A percentile compares a stretch with the other conserved stretches of the same genome.
phyloP scores from a whole-genome alignment of 2,888 invertebrate genomes.

The Volucella inflata region DNA sequence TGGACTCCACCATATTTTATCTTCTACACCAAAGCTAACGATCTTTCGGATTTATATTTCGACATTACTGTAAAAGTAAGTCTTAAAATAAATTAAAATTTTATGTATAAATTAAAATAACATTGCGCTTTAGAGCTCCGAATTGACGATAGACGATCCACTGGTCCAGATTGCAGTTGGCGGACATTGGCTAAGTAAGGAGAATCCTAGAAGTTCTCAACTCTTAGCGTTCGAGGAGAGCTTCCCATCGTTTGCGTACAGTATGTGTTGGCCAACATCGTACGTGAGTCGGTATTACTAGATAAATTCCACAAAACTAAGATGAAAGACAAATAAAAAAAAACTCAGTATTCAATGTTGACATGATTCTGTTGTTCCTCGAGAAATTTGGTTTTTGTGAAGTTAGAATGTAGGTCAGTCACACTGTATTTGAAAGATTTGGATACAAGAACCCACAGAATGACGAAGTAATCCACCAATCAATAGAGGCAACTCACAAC shows the following conservation, averaged over 20 bases:
- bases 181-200: conserved; percentile 84
- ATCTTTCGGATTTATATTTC: conserved; percentile 80
- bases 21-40: conserved; percentile 81
- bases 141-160: conserved; percentile 76
- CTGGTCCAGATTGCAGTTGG: conserved; percentile 84
- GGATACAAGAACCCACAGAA: no score
- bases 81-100: background rate
- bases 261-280: conserved; percentile 84
- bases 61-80: conserved; percentile 80
- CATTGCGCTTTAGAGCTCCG: conserved; percentile 60
- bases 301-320: background rate
- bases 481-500: no score
- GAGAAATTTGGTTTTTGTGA: no score
- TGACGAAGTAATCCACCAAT: no score
- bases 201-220: conserved; percentile 83
- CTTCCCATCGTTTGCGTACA: conserved; percentile 85
- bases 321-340: no score
- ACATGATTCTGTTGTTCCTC: no score
- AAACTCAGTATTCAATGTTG: no score
- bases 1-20: conserved; percentile 79
- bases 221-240: conserved; percentile 83
- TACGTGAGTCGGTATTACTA: conserved; percentile 82
- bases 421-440: no score
- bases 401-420: no score
- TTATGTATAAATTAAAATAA: background rate